Evolutionary conservation across 2,113 vertebrate species (phyloP).

Genomic region (Brienomyrus longianalis): DNA sequence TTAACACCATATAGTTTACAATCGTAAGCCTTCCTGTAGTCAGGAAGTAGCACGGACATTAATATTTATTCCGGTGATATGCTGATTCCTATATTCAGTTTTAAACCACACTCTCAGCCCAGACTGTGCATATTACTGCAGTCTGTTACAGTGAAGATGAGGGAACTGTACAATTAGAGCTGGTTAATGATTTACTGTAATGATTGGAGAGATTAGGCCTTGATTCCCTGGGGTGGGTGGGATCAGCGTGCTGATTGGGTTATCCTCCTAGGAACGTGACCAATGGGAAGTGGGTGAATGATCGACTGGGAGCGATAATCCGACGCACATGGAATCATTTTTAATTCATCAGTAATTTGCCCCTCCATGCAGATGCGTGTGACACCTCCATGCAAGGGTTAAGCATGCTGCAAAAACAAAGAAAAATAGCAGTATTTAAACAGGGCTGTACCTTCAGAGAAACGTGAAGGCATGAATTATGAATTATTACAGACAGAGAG

Average conservation of each 20-base stretch:
- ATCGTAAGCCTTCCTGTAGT: neutral
- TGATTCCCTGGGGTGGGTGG: neutral
- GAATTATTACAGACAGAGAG: neutral
- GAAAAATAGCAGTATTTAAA: neutral
- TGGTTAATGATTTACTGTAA: neutral
- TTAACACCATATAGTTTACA: neutral
- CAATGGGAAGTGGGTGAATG: slow-evolving; percentile 1
- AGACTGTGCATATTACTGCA: neutral
- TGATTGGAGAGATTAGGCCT: neutral
- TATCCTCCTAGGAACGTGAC: neutral
- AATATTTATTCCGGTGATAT: slow-evolving; percentile 1
- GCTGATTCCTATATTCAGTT: neutral
- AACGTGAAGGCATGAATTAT: neutral
- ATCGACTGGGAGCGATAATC: neutral
- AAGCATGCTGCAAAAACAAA: neutral
- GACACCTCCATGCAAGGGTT: neutral
- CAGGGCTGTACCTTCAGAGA: neutral
- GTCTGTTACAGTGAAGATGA: neutral
- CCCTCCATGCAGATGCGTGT: neutral
- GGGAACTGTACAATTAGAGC: neutral
- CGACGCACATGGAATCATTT: neutral
- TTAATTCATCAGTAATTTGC: neutral
- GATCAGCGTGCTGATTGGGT: neutral
- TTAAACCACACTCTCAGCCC: neutral
- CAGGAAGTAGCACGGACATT: neutral